These are phyloP conservation scores for Lacanobia oleracea DNA, from an alignment of 2,888 invertebrate species.

Conservation along the genomic window DNA sequence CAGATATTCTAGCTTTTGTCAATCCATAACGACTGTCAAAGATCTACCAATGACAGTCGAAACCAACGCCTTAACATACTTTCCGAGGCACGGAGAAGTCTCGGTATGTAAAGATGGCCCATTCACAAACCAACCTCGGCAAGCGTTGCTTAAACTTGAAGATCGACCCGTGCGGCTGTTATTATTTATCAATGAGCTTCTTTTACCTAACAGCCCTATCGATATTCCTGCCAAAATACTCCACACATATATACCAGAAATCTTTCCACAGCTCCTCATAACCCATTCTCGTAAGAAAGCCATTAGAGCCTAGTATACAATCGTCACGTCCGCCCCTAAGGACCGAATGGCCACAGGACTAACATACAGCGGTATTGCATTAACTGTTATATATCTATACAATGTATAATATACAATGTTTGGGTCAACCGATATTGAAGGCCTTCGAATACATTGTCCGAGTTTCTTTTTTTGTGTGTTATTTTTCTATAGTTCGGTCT, in stretches of 20 bases:
- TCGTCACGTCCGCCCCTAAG: constrained; percentile 52
- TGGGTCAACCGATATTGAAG: constrained; percentile 55
- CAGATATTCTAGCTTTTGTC: too few relatives aligned
- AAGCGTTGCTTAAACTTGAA: too few relatives aligned
- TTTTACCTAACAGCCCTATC: background rate
- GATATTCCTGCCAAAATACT: constrained; percentile 13
- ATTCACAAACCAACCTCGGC: too few relatives aligned
- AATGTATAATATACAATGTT: constrained; percentile 49
- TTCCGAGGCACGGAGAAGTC: too few relatives aligned
- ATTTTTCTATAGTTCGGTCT: constrained; percentile 31
- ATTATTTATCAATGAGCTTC: too few relatives aligned
- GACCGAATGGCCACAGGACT: constrained; percentile 55
- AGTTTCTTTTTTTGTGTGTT: constrained; percentile 35
- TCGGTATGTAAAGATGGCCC: too few relatives aligned
- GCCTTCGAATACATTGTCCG: constrained; percentile 48
- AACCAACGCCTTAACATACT: too few relatives aligned
- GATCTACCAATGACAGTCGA: too few relatives aligned
- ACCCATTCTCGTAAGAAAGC: constrained; percentile 57
- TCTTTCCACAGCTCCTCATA: constrained; percentile 49
- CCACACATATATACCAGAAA: constrained; percentile 11
- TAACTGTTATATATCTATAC: constrained; percentile 60
- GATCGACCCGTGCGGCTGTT: too few relatives aligned
- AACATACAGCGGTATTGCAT: constrained; percentile 68
- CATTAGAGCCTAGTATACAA: constrained; percentile 57
- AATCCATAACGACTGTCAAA: too few relatives aligned